Base-by-base conservation (phyloP, 2,888 invertebrate species). In the Elmis aenea region DNA sequence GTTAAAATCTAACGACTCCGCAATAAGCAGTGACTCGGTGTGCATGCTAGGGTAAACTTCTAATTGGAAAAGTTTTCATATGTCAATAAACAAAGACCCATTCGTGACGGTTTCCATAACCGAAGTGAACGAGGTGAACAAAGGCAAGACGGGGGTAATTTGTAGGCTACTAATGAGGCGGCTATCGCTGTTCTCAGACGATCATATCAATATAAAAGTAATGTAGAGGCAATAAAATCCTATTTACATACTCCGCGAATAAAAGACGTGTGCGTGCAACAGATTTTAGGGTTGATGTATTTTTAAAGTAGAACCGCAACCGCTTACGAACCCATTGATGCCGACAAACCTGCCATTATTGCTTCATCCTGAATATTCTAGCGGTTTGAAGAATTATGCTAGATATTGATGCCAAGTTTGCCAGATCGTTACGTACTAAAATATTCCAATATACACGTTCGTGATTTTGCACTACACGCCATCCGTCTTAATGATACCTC, bases 401-500 rank as follows among this genome's bases (percentile, higher is more conserved):
- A 29, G 26, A 32, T 45, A 45, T 46, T 50, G 51, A 50, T 48
- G 48, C 46, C 34, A 40, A 45, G 45, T 42, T 46, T 38, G 49
- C 48, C 38, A 43, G 50, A 50, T 48, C 48, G 51, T 53, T 53
- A 50, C 48, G 37, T 33, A 45, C 46, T 48, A 48, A 54, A 53
- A 52, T 54, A 51, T 53, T 53, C 44, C 44, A 27, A 35, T 40
- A 40, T 40, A 48, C 47, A 45, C 46, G 39, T 61, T 61, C 62
- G 63, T 63, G 60, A 62, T 63, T 61, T 59, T 54, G 46, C 51
- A 57, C 57, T 60, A 62, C 63, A 63, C 62, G 63, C 62, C 58
- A 63, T 62, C 59, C 61, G 60, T 63, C 63, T 63, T 63, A 63
- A 63, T 62, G 63, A 63, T 63, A 62, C 62, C 62, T 61, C 55